Evolutionary conservation across 2,113 vertebrate species (phyloP).

Genomic region (Cyprinodon tularosa): DNA sequence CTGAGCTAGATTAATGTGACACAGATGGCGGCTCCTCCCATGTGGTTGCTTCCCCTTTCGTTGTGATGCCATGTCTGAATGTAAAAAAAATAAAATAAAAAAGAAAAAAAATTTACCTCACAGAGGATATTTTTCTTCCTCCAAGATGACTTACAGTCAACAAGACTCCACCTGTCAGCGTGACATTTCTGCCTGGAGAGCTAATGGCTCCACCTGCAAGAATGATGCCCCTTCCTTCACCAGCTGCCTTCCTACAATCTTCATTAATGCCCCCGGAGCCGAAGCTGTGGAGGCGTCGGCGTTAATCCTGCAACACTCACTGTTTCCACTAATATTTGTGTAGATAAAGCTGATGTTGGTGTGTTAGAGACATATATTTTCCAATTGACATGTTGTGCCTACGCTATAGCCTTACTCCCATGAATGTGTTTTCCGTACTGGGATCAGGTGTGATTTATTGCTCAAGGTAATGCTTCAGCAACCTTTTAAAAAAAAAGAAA

Average conservation of each 20-base stretch:
- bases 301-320: background rate
- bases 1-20: background rate
- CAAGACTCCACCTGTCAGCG: slow-evolving; percentile 7
- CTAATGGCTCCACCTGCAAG: slow-evolving; percentile 13
- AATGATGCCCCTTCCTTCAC: slow-evolving; percentile 1
- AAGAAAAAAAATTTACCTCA: no score
- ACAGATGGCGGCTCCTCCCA: background rate
- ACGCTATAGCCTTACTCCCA: background rate
- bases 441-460: background rate
- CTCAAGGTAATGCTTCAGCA: background rate
- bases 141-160: slow-evolving; percentile 3
- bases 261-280: background rate
- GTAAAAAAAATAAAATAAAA: background rate
- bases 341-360: background rate
- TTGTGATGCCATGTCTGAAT: background rate
- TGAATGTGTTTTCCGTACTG: background rate
- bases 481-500: background rate
- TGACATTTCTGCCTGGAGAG: slow-evolving; percentile 5
- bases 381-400: background rate
- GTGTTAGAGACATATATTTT: background rate
- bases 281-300: background rate
- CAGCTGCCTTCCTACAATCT: slow-evolving; percentile 2
- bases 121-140: background rate
- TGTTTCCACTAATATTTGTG: slow-evolving; percentile 3
- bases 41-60: background rate